Evolutionary conservation across 2,888 invertebrate genomes (phyloP), one percentile per base, ranked within the genome.

Genomic region (Pachliopta kotzebuea): DNA sequence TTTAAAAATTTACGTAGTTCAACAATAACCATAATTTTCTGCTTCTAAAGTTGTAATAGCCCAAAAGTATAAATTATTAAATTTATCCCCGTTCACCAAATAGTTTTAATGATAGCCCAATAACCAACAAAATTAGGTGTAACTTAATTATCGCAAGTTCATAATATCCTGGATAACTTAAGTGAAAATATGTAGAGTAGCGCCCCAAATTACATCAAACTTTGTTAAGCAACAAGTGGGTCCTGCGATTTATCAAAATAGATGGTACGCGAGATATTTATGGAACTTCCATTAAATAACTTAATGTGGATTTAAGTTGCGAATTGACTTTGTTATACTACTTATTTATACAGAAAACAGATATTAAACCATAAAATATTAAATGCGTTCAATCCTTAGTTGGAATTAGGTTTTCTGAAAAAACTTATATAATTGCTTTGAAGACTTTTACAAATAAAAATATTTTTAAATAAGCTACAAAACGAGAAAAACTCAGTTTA

Each of bases 131-230:
- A 58, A 58, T 63, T 37, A 58, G 42, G 21, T 52, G 52, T 58
- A 58, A 63, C 63, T 57, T 53, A 63, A 63, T 63, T 63, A 58
- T 26, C 57, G 29, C 52, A 29, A 62, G 63, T 63, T 63, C 24
- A 52, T 42, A 26, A 63, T 53, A 58, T 52, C 57, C 53, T 26
- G 56, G 52, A 63, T 58, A 63, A 63, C 57, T 52, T 58, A 18
- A 53, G 53, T 23, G 57, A 63, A 63, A 57, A 57, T 63, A 53
- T 63, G 62, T 53, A 53, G 57, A 53, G 52, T 53, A 42, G 62
- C 62, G 20, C 57, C 63, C 57, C 24, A 26, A 63, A 58, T 56
- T 62, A 57, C 23, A 37, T 42, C 42, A 62, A 58, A 63, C n/a
- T 63, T 57, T 37, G 53, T 42, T 58, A 37, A 29, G 57, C 63